Evolutionary conservation across 2,113 vertebrate genomes (phyloP), one percentile per base, ranked within the genome.

Genomic region (Hippopotamus amphibius): DNA sequence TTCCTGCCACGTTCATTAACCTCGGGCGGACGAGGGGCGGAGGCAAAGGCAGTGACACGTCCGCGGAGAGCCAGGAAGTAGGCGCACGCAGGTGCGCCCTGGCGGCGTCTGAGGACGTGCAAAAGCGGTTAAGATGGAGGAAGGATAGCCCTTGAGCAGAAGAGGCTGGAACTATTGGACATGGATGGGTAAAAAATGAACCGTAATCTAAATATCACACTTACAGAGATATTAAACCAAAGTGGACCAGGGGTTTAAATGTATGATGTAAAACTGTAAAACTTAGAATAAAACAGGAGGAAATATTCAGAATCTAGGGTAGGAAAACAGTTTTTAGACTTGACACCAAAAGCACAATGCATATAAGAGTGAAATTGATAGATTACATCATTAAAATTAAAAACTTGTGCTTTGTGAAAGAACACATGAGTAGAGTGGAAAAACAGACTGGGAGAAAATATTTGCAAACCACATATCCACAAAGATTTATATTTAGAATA

Each of bases 1-100:
- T 17, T 0, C 19, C 8, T 6, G 3, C 55, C 7, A 0, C 1
- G 0, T 17, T 59, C n/a, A 17, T 30, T 28, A 72, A 48, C 37
- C 13, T 0, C 2, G 28, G 11, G 8, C 46, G 48, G 3, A 16
- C 55, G 59, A 46, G 46, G 28, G 15, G 11, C 33, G 19, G 80
- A 59, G 4, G 8, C 9, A 19, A 13, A 81, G n/a, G 8, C 14
- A 13, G 3, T 5, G 22, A 46, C 26, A 33, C 30, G 1, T 46
- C 43, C 17, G 0, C 0, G 22, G 65, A 41, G 41, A 77, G 37
- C 30, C 41, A 57, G 28, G 85, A 76, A 63, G 9, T 3, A 57
- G 61, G 41, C 4, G 2, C 28, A 4, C 17, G 41, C 24, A 6
- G 2, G 8, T 19, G 12, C 3, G 24, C 30, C 22, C 15, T 28